Conservation (phyloP, 1,140 invertebrate species). For the Trypoxylus dichotomus region DNA sequence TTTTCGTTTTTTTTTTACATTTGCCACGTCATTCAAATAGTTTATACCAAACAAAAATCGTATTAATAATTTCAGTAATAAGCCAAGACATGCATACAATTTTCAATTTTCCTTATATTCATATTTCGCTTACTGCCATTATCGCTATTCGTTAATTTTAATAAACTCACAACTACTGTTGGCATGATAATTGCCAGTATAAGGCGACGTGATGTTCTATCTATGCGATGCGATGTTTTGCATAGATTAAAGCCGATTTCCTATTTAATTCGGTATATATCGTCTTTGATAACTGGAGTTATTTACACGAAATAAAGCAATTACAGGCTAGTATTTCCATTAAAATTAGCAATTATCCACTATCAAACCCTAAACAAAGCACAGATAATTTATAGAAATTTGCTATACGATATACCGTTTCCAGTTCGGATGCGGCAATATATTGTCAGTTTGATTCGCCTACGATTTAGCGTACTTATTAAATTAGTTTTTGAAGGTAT, state of each 20-base stretch:
- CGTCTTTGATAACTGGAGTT: neutral
- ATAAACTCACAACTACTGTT: too few species aligned
- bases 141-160: too few species aligned
- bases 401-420: neutral
- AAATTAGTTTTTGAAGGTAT: neutral
- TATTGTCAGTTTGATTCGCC: neutral
- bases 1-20: too few species aligned
- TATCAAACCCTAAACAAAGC: neutral
- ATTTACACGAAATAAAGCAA: conserved; percentile 23
- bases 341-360: conserved; percentile 14
- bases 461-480: neutral
- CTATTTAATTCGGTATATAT: neutral
- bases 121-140: too few species aligned
- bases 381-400: neutral
- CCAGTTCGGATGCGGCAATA: neutral
- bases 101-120: too few species aligned
- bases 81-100: too few species aligned
- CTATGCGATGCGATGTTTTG: neutral
- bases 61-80: too few species aligned
- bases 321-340: neutral
- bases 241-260: neutral
- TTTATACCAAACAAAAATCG: too few species aligned
- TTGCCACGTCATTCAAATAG: too few species aligned
- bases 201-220: neutral
- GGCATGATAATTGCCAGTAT: too few species aligned